Percentiles rank a stretch among this genome's conserved stretches.
Conservation (phyloP, 1,140 invertebrate genomes). For the Tetramorium simillimum region DNA sequence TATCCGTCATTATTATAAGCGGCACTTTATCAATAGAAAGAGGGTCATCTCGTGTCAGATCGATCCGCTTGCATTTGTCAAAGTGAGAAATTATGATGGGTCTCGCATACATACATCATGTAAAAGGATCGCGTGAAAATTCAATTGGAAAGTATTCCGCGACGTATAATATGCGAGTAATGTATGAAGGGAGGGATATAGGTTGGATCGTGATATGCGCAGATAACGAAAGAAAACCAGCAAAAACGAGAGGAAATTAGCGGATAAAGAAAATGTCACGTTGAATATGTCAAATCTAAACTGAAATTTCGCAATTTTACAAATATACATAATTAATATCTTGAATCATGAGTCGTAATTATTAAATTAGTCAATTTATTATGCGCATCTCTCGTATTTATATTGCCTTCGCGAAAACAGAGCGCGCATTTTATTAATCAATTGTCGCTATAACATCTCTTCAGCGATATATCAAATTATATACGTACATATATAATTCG, state of each 20-base stretch:
- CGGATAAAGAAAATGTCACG: not conserved
- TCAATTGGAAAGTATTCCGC: constrained; percentile 59
- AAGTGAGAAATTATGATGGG: constrained; percentile 69
- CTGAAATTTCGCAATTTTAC: not conserved
- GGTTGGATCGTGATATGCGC: constrained; percentile 1
- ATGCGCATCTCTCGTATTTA: not conserved
- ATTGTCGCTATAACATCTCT: not conserved
- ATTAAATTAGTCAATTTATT: not conserved
- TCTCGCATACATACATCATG: constrained; percentile 34
- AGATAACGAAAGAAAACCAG: not conserved
- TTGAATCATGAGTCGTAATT: not conserved
- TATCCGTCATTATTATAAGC: constrained; percentile 66
- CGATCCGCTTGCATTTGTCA: constrained; percentile 58
- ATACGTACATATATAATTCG: not conserved
- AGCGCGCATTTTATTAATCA: constrained; percentile 7
- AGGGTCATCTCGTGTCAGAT: constrained; percentile 63
- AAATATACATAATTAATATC: constrained; percentile 12
- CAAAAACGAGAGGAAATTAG: not conserved
- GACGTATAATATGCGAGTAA: constrained; percentile 30
- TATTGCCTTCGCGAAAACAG: not conserved
- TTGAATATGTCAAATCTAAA: not conserved
- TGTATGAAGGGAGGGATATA: not conserved
- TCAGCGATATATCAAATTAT: not conserved
- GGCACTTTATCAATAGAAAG: constrained; percentile 59
- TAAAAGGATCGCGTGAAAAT: constrained; percentile 64